Conservation (phyloP, 2,888 invertebrate genomes). For the Craniophora ligustri region DNA sequence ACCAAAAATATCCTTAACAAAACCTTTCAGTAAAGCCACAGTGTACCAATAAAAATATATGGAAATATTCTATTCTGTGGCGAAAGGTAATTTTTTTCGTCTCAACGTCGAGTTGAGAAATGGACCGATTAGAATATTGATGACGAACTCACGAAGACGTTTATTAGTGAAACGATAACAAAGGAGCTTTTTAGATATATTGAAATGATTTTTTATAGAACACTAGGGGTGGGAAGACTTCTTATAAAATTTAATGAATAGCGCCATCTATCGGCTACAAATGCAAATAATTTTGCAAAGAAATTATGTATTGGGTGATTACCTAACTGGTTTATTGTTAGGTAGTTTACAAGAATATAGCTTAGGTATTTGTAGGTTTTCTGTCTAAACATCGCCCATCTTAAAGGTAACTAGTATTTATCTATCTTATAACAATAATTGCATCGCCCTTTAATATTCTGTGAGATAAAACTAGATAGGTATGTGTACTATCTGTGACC, state of each 20-base stretch:
- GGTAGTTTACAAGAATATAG: no score
- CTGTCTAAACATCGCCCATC: no score
- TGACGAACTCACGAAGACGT: constrained; percentile 40
- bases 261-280: constrained; percentile 18
- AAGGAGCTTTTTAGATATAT: constrained; percentile 39
- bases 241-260: background rate
- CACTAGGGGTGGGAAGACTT: background rate
- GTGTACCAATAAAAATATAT: constrained; percentile 19
- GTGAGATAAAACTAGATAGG: no score
- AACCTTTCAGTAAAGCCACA: constrained; percentile 6
- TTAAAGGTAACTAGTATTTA: no score
- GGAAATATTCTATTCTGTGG: constrained; percentile 31
- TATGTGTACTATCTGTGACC: no score
- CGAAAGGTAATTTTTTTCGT: constrained; percentile 39
- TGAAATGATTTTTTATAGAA: constrained; percentile 35
- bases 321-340: no score
- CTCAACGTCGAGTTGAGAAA: constrained; percentile 47
- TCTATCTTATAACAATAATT: no score
- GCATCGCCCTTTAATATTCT: no score
- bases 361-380: no score
- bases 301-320: no score
- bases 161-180: constrained; percentile 53
- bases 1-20: constrained; percentile 12
- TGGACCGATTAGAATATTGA: constrained; percentile 54
- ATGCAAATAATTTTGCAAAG: background rate